A percentile compares a stretch with the other conserved stretches of the same genome.
Evolutionary conservation across 2,888 invertebrate species (phyloP).

Genomic region (Gerris lacustris): DNA sequence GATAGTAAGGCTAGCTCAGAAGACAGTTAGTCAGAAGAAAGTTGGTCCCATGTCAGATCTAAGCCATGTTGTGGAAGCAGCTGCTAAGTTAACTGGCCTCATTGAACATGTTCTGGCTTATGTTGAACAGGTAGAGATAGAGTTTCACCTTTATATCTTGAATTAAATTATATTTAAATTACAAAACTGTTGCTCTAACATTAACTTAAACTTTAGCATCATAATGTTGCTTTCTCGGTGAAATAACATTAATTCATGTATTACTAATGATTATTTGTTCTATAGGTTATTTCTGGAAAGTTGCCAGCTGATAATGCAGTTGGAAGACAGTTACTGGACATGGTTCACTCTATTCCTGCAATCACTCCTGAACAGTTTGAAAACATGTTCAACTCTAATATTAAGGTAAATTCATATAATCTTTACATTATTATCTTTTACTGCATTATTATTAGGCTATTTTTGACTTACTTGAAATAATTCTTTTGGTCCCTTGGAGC

Average conservation of each 20-base stretch:
- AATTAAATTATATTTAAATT: neutral
- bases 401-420: conserved; percentile 49
- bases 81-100: conserved; percentile 54
- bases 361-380: conserved; percentile 84
- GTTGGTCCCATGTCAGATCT: conserved; percentile 60
- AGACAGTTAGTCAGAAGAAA: conserved; percentile 51
- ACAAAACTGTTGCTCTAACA: too few species aligned
- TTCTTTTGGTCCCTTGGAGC: neutral
- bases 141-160: neutral
- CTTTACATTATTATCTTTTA: neutral
- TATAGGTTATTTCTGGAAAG: conserved; percentile 54
- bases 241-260: too few species aligned
- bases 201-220: too few species aligned
- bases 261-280: neutral
- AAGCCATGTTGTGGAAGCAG: conserved; percentile 76
- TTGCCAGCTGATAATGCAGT: conserved; percentile 70
- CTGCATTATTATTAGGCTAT: neutral
- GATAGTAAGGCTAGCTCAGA: conserved; percentile 61
- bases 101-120: conserved; percentile 51
- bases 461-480: neutral
- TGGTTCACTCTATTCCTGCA: conserved; percentile 83
- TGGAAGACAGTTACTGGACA: conserved; percentile 77
- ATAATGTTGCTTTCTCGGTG: too few species aligned
- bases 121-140: conserved; percentile 62
- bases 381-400: conserved; percentile 87